phyloP scores from a whole-genome alignment of 1,140 invertebrate species.

The Drosophila suzukii region DNA sequence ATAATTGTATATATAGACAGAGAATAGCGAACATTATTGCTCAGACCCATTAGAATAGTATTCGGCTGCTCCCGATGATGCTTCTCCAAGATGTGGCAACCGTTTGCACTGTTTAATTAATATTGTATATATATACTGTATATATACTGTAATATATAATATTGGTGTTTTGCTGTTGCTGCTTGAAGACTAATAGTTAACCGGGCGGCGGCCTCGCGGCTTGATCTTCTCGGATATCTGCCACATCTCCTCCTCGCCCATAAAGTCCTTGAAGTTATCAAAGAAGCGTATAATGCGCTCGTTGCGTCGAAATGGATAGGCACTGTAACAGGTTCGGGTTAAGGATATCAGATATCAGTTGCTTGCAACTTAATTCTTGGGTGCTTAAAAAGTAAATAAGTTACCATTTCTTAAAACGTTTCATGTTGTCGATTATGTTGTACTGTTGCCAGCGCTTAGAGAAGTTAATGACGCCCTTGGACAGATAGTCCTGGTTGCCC shows the following conservation, averaged over 20 bases:
- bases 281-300: constrained; percentile 97
- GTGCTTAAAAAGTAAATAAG: constrained; percentile 30
- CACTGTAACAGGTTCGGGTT: constrained; percentile 72
- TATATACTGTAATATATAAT: constrained; percentile 38
- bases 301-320: constrained; percentile 95
- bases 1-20: constrained; percentile 38
- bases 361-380: too few relatives aligned
- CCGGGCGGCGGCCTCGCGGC: constrained; percentile 88
- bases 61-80: constrained; percentile 15
- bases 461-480: constrained; percentile 97
- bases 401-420: constrained; percentile 97
- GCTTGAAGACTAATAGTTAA: constrained; percentile 63
- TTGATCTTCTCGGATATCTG: constrained; percentile 98
- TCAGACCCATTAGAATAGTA: constrained; percentile 59
- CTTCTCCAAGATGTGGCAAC: constrained; percentile 9
- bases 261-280: constrained; percentile 97
- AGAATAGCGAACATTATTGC: constrained; percentile 58
- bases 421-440: constrained; percentile 98
- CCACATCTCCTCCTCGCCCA: constrained; percentile 99
- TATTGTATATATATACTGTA: constrained; percentile 29
- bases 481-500: constrained; percentile 95
- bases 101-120: constrained; percentile 29
- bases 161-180: constrained; percentile 49
- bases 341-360: too few relatives aligned
- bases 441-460: constrained; percentile 99